These are phyloP conservation scores for Tragelaphus buxtoni DNA, from an alignment of 2,113 vertebrate genomes.

Conservation along the genomic window DNA sequence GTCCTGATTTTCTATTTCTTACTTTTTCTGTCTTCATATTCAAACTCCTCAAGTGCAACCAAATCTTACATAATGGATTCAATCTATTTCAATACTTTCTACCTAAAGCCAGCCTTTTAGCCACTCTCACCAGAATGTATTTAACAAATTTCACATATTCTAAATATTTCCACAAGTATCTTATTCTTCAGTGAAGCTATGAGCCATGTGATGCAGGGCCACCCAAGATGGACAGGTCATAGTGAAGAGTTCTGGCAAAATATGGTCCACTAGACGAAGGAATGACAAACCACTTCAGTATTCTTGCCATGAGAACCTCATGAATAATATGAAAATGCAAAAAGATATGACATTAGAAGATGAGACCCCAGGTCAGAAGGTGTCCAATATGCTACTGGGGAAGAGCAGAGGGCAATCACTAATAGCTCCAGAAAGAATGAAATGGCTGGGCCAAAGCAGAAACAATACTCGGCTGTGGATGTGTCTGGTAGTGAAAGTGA, in stretches of 20 bases:
- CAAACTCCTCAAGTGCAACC: background rate
- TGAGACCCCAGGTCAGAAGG: background rate
- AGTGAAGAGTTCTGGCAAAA: background rate
- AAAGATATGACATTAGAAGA: background rate
- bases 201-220: background rate
- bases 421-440: background rate
- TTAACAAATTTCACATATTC: background rate
- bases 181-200: background rate
- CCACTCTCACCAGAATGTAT: background rate
- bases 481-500: background rate
- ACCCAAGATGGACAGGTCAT: background rate
- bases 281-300: background rate
- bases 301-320: background rate
- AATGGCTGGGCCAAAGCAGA: background rate
- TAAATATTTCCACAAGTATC: background rate
- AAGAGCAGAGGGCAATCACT: background rate
- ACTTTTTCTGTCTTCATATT: background rate
- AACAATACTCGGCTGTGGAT: background rate
- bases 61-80: background rate
- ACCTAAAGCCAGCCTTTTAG: background rate
- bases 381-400: background rate
- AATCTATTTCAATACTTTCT: background rate
- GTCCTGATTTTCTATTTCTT: background rate
- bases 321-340: background rate
- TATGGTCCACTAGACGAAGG: background rate